These are phyloP conservation scores for Gambelia wislizenii DNA, from an alignment of 2,797 vertebrate species.

Conservation along the genomic window DNA sequence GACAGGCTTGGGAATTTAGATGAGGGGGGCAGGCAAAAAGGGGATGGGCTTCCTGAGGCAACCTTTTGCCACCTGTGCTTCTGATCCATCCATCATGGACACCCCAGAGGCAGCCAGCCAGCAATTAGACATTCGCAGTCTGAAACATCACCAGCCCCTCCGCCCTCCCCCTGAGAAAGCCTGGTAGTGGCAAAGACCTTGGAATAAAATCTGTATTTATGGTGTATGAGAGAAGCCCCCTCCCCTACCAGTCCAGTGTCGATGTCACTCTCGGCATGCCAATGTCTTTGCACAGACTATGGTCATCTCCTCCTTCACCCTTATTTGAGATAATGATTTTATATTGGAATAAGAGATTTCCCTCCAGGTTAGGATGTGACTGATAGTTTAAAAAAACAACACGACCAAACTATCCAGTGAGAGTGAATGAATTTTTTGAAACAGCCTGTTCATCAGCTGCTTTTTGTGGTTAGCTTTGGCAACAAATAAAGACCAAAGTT, in stretches of 20 bases:
- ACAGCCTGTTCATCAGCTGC: background rate
- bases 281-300: background rate
- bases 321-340: background rate
- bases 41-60: slow-evolving; percentile 42
- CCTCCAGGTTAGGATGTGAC: background rate
- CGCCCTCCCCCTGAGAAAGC: slow-evolving; percentile 62
- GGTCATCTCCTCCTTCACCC: background rate
- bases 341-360: background rate
- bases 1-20: slow-evolving; percentile 1
- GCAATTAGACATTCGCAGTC: slow-evolving; percentile 65
- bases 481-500: background rate
- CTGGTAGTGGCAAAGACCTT: slow-evolving; percentile 74
- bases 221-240: slow-evolving; percentile 39
- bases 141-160: slow-evolving; percentile 28
- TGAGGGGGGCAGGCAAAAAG: slow-evolving; percentile 9
- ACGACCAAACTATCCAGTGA: background rate
- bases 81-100: slow-evolving; percentile 71
- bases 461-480: background rate
- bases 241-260: background rate
- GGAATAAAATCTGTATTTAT: slow-evolving; percentile 78
- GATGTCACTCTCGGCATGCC: background rate
- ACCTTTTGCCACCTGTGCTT: slow-evolving; percentile 51
- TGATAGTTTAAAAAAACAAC: background rate
- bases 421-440: background rate
- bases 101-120: slow-evolving; percentile 65